Evolutionary conservation across 2,888 invertebrate genomes (phyloP).

Genomic region (Oeneis ivallda): DNA sequence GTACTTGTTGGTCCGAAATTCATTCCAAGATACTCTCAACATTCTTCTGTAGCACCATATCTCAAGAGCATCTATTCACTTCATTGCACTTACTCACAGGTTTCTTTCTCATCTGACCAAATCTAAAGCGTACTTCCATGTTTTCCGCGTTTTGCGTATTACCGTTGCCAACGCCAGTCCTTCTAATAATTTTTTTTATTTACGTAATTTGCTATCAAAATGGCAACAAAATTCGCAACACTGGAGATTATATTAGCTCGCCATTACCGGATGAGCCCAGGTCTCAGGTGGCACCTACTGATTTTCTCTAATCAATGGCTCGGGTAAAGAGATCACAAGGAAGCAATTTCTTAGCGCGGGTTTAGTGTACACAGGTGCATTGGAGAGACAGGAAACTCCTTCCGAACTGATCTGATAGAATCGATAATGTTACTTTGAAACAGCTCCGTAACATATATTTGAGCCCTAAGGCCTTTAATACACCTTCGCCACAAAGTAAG

Average conservation of each 20-base stretch:
- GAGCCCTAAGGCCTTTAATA: too few relatives aligned
- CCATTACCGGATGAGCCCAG: conserved; percentile 30
- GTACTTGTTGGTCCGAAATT: too few relatives aligned
- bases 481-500: too few relatives aligned
- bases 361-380: conserved; percentile 46
- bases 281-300: conserved; percentile 66
- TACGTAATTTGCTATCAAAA: background rate
- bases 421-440: conserved; percentile 7
- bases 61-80: too few relatives aligned
- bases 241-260: conserved; percentile 16
- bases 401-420: conserved; percentile 8
- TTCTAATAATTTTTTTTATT: too few relatives aligned
- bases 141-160: too few relatives aligned
- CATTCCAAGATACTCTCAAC: too few relatives aligned
- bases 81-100: too few relatives aligned
- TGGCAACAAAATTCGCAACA: background rate
- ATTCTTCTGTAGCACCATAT: too few relatives aligned
- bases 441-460: background rate
- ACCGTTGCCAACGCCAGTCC: too few relatives aligned
- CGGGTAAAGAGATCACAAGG: conserved; percentile 51
- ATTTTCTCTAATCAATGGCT: conserved; percentile 73
- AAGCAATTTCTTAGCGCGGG: conserved; percentile 71
- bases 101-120: too few relatives aligned
- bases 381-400: conserved; percentile 23
- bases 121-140: too few relatives aligned